phyloP scores from a whole-genome alignment of 1,140 invertebrate species.

The Parapsyche elsis region DNA sequence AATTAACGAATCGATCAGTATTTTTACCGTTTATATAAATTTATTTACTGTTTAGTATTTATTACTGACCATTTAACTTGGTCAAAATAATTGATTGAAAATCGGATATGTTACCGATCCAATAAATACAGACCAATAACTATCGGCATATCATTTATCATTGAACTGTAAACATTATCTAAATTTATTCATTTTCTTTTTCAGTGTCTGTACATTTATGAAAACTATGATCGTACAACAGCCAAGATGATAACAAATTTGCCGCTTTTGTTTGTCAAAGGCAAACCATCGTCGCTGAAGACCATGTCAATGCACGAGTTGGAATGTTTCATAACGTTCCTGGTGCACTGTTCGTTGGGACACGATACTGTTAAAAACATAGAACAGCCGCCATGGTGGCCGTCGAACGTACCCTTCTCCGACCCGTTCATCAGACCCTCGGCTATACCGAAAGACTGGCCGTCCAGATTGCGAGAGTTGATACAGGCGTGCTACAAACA shows the following conservation, averaged over 20 bases:
- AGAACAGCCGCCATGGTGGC: conserved; percentile 75
- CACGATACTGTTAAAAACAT: conserved; percentile 71
- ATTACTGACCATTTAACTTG: no score
- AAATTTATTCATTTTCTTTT: background rate
- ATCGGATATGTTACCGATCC: no score
- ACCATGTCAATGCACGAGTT: conserved; percentile 72
- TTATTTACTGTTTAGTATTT: no score
- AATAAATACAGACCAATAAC: no score
- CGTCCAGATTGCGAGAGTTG: conserved; percentile 72
- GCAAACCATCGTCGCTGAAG: conserved; percentile 75
- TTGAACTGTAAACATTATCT: background rate
- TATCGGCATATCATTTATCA: background rate
- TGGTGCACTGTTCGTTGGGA: conserved; percentile 79
- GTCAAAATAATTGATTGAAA: no score
- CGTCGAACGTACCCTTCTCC: conserved; percentile 72
- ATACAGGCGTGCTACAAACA: conserved; percentile 78
- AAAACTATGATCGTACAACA: background rate
- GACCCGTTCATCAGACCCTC: conserved; percentile 71
- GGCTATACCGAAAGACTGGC: conserved; percentile 70
- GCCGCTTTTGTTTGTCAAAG: conserved; percentile 76
- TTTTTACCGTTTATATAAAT: no score
- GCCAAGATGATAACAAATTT: conserved; percentile 72
- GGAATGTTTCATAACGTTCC: conserved; percentile 78
- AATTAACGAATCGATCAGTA: no score
- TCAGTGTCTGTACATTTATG: background rate